Percentiles rank a stretch among this genome's conserved stretches.
phyloP scores from a whole-genome alignment of 2,113 vertebrate genomes.

The Myiopsitta monachus region DNA sequence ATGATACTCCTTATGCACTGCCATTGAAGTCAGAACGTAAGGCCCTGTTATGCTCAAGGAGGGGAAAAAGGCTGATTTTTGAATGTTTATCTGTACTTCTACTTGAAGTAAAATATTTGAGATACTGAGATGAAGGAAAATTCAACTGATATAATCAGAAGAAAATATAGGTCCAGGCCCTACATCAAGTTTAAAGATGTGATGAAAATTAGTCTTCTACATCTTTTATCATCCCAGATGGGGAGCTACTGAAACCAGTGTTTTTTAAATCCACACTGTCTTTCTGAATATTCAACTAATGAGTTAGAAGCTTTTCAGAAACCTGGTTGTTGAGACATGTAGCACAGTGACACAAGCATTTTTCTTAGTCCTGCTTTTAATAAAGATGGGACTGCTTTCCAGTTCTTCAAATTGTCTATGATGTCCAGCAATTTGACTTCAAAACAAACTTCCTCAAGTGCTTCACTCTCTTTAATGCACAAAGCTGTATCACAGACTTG shows the following conservation, averaged over 20 bases:
- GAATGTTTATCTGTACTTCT: neutral
- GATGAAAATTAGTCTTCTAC: neutral
- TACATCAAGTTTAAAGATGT: neutral
- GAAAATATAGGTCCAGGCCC: neutral
- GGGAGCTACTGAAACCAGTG: neutral
- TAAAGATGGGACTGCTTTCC: neutral
- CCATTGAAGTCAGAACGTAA: neutral
- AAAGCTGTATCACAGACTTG: neutral
- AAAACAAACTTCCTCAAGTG: neutral
- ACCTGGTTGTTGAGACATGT: neutral
- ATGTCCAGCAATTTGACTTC: neutral
- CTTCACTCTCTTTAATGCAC: neutral
- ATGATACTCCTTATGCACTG: neutral
- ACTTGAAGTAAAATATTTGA: neutral
- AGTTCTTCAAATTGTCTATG: neutral
- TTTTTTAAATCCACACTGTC: neutral
- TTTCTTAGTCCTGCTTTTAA: neutral
- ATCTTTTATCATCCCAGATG: neutral
- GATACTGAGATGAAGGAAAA: neutral
- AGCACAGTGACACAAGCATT: neutral
- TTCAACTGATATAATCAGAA: neutral
- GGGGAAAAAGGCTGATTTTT: neutral
- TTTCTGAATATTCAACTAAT: constrained; percentile 18
- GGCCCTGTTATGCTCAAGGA: neutral
- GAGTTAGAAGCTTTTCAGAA: constrained; percentile 1